Conservation (phyloP, 1,140 invertebrate species). For the Drosophila bipectinata region DNA sequence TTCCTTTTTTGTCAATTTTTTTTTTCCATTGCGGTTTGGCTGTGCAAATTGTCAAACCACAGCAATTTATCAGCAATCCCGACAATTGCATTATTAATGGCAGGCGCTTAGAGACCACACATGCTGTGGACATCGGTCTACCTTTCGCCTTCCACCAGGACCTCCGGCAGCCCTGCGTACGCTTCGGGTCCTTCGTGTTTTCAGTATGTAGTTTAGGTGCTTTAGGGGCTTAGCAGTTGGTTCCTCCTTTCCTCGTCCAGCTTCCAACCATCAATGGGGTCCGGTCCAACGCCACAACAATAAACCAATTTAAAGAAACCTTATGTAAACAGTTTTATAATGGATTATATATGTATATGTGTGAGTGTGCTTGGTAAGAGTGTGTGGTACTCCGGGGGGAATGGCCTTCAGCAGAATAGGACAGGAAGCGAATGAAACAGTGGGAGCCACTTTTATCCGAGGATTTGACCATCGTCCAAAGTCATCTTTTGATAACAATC, state of each 20-base stretch:
- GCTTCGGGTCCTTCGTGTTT: conserved; percentile 14
- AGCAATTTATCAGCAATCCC: conserved; percentile 74
- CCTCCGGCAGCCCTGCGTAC: conserved; percentile 27
- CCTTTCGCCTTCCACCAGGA: conserved; percentile 8
- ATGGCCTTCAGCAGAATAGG: conserved; percentile 10
- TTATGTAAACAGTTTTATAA: conserved; percentile 79
- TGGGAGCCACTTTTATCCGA: conserved; percentile 18
- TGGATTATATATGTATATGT: conserved; percentile 69
- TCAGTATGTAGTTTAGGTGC: conserved; percentile 35
- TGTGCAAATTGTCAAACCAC: conserved; percentile 72
- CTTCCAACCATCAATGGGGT: neutral
- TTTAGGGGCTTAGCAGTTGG: conserved; percentile 49
- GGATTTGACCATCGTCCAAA: conserved; percentile 7
- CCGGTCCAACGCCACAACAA: conserved; percentile 56
- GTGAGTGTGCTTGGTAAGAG: conserved; percentile 10
- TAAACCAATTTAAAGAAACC: conserved; percentile 81
- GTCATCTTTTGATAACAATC: conserved; percentile 10
- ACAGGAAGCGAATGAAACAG: conserved; percentile 40
- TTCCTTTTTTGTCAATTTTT: conserved; percentile 13
- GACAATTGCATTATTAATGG: conserved; percentile 78
- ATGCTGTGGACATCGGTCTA: conserved; percentile 38
- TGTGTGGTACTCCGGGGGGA: conserved; percentile 1
- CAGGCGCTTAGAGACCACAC: conserved; percentile 67
- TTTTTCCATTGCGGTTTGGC: conserved; percentile 51
- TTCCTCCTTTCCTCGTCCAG: neutral